Evolutionary conservation across 2,888 invertebrate species (phyloP).

Genomic region (Nematopogon swammerdamellus): DNA sequence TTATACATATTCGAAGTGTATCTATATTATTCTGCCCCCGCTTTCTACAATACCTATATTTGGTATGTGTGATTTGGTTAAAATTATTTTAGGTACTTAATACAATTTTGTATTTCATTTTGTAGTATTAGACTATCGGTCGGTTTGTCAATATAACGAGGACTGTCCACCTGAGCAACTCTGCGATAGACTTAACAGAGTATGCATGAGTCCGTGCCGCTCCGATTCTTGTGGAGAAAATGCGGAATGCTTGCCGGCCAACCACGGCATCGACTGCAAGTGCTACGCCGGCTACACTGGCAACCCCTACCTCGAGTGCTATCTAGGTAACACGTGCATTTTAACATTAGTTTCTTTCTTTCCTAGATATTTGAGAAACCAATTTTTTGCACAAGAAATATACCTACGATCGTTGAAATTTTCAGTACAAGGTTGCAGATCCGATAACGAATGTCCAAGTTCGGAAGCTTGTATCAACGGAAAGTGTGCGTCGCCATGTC

Average conservation of each 20-base stretch:
- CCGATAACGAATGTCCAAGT: conserved; percentile 67
- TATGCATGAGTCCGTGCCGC: conserved; percentile 79
- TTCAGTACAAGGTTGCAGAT: conserved; percentile 66
- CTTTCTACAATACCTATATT: too few relatives aligned
- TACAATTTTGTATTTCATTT: conserved; percentile 13
- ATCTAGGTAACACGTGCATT: conserved; percentile 39
- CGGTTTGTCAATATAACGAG: conserved; percentile 85
- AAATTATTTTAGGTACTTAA: neutral
- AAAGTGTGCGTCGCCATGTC: conserved; percentile 73
- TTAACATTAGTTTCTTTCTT: too few relatives aligned
- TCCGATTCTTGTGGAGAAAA: conserved; percentile 79
- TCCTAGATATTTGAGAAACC: too few relatives aligned
- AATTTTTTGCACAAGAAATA: too few relatives aligned
- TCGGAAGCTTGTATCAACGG: conserved; percentile 77
- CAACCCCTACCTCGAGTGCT: conserved; percentile 74
- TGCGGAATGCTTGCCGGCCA: conserved; percentile 72
- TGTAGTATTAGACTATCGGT: conserved; percentile 40
- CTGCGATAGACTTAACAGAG: conserved; percentile 80
- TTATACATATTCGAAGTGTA: too few relatives aligned
- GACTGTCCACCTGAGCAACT: conserved; percentile 84
- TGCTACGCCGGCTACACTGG: conserved; percentile 72
- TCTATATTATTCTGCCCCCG: too few relatives aligned
- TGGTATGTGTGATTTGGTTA: too few relatives aligned
- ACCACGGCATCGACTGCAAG: conserved; percentile 74
- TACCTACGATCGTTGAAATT: too few relatives aligned